Conservation (phyloP, 2,113 vertebrate species). For the Balaeniceps rex region DNA sequence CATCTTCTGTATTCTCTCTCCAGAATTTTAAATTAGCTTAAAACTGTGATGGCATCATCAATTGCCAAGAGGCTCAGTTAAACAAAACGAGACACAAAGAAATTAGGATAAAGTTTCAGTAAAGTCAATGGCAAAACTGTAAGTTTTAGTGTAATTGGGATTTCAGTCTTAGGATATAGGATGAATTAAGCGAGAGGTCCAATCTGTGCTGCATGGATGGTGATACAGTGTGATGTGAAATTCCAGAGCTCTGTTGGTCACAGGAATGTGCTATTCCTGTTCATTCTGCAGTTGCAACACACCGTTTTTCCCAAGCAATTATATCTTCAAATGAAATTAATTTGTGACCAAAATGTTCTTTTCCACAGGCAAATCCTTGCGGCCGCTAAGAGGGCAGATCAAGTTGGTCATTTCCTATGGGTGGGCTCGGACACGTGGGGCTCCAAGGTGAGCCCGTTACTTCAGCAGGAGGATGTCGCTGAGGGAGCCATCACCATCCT, state of each 20-base stretch:
- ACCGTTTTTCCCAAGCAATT: neutral
- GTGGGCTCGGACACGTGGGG: conserved; percentile 97
- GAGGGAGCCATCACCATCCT: conserved; percentile 93
- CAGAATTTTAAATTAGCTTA: neutral
- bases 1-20: neutral
- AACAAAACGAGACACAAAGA: neutral
- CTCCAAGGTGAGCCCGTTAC: conserved; percentile 86
- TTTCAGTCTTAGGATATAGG: neutral
- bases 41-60: neutral
- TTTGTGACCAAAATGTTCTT: neutral
- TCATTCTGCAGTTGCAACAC: neutral
- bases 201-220: neutral
- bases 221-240: neutral
- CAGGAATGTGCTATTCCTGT: neutral
- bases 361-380: conserved; percentile 87
- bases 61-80: neutral
- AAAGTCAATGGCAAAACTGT: neutral
- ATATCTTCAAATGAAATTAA: neutral
- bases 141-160: neutral
- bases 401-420: conserved; percentile 93
- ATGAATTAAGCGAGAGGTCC: neutral
- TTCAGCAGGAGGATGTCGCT: conserved; percentile 87
- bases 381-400: conserved; percentile 87
- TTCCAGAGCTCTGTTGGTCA: neutral
- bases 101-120: neutral